Evolutionary conservation across 2,113 vertebrate species (phyloP), one percentile per base, ranked within the genome.

Genomic region (Psittacara wagleri): DNA sequence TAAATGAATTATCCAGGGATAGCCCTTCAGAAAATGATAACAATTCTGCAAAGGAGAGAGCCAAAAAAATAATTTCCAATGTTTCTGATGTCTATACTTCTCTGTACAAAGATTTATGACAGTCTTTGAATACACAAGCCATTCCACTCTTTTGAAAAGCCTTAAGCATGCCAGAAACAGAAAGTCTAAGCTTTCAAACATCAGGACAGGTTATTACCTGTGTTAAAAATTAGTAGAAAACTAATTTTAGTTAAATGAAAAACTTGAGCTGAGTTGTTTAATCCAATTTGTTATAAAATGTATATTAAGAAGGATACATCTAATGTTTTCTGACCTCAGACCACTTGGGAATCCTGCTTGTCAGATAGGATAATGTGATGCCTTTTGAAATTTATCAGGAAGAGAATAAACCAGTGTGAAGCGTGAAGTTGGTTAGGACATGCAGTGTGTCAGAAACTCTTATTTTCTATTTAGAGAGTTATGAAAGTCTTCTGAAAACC

Each of bases 1-100:
- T 64, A 96, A 86, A 91, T 86, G 19, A 94, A 84, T 81, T 92
- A 86, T 68, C 55, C 57, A 72, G 73, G 73, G 89, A 86, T 28
- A 86, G 52, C 27, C 68, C 35, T 76, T 92, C 62, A 87, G 39
- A 91, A 95, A 94, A 91, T 33, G 35, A 28, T 66, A 94, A 81
- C 39, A 74, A 52, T 82, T 91, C 62, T 72, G 59, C 46, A 82
- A 87, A 86, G 8, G 2, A 88, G 13, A 82, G 39, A 67, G 73
- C 48, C 31, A 86, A 91, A 92, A 88, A 88, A n/a, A 0, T 10
- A 51, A 78, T 37, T 84, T 89, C 33, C 35, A 68, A 11, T 20
- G 18, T 72, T 88, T 78, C 59, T 48, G 52, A 52, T 6, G 16
- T 64, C 18, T 90, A 70, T 84, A 41, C 11, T 37, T 95, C 31